Conservation (phyloP, 2,113 vertebrate genomes). For the Serilophus lunatus region DNA sequence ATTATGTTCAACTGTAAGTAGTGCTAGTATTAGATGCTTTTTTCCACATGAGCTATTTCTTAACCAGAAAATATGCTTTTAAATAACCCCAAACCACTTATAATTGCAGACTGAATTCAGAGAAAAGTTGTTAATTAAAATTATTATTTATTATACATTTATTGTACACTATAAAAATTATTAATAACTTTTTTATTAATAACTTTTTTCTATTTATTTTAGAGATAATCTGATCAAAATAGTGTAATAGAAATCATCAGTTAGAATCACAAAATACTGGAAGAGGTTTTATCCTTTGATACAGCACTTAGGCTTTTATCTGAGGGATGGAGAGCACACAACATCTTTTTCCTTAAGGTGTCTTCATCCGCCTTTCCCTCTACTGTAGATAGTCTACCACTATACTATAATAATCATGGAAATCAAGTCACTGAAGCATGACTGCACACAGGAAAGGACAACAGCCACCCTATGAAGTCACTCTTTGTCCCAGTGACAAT, state of each 20-base stretch:
- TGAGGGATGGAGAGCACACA: background rate
- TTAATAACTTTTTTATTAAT: background rate
- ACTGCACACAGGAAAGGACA: background rate
- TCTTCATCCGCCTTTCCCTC: background rate
- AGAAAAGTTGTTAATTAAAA: background rate
- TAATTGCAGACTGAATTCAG: background rate
- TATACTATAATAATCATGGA: background rate
- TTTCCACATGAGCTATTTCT: background rate
- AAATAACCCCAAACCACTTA: background rate
- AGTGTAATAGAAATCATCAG: background rate
- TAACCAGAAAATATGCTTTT: background rate
- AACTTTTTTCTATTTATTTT: background rate
- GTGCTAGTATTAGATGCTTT: background rate
- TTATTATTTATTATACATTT: background rate
- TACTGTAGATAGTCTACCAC: background rate
- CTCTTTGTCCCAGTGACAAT: background rate
- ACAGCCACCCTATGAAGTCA: background rate
- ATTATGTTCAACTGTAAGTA: background rate
- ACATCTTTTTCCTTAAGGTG: background rate
- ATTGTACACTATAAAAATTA: background rate
- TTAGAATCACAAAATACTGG: background rate
- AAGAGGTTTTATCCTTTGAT: background rate
- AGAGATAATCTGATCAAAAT: background rate
- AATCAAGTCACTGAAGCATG: background rate
- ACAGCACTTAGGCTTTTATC: background rate